Conservation (phyloP, 2,113 vertebrate genomes). For the Aegotheles bennettii region DNA sequence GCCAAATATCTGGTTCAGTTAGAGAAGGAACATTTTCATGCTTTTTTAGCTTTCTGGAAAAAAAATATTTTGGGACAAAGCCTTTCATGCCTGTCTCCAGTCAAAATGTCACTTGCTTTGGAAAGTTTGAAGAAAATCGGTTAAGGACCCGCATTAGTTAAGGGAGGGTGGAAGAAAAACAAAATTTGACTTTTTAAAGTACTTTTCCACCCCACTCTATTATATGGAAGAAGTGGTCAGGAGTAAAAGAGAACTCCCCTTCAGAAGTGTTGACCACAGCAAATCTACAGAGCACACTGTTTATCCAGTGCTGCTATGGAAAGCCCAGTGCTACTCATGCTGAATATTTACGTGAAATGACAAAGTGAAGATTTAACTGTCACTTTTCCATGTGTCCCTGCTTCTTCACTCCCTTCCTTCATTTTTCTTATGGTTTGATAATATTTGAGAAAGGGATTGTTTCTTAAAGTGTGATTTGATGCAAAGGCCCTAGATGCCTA, state of each 20-base stretch:
- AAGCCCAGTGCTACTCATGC: neutral
- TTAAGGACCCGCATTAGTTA: neutral
- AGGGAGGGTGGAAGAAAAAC: neutral
- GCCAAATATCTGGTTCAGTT: neutral
- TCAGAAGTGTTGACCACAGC: neutral
- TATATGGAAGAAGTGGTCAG: neutral
- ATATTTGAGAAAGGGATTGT: neutral
- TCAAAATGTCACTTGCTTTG: conserved; percentile 4
- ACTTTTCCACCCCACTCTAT: neutral
- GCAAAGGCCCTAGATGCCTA: neutral
- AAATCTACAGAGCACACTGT: neutral
- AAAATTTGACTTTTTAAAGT: neutral
- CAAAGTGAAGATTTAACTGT: neutral
- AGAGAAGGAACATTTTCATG: neutral
- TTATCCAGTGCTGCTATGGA: neutral
- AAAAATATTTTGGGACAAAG: neutral
- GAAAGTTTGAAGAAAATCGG: conserved; percentile 18
- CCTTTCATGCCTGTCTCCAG: neutral
- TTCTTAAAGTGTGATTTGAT: neutral
- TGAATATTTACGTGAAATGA: neutral
- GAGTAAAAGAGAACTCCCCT: neutral
- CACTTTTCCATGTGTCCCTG: neutral
- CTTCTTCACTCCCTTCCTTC: neutral
- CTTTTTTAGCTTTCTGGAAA: neutral
- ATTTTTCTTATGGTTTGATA: neutral